A percentile compares a stretch with the other conserved stretches of the same genome.
phyloP scores from a whole-genome alignment of 2,888 invertebrate species.

The Caenorhabditis japonica region DNA sequence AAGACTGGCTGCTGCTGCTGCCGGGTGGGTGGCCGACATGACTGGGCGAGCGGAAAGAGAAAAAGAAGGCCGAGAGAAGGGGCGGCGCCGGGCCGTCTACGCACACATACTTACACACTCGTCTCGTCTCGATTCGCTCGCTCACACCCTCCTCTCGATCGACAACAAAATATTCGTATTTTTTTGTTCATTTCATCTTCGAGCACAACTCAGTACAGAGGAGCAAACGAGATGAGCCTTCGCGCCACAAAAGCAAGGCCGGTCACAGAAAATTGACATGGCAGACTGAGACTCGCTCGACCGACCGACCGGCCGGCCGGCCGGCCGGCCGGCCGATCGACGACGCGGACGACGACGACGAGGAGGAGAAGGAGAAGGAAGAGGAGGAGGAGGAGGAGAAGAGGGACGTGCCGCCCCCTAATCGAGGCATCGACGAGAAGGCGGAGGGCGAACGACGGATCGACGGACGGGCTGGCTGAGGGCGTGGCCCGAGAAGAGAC shows the following conservation, averaged over 20 bases:
- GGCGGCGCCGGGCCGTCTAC: conserved; percentile 24
- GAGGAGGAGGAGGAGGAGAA: conserved; percentile 18
- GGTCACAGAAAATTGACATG: conserved; percentile 26
- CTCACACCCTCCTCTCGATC: background rate
- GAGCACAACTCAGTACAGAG: background rate
- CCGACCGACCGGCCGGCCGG: too few species aligned
- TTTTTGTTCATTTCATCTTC: conserved; percentile 1
- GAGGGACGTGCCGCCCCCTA: conserved; percentile 47
- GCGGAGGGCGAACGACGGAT: conserved; percentile 50
- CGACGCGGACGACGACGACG: conserved; percentile 5
- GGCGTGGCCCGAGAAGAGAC: conserved; percentile 29
- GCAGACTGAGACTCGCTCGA: conserved; percentile 42
- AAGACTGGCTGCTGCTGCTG: background rate
- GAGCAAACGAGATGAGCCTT: conserved; percentile 27
- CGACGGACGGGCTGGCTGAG: conserved; percentile 39
- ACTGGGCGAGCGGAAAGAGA: conserved; percentile 4
- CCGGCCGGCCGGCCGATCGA: conserved; percentile 36
- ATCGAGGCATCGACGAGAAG: conserved; percentile 49
- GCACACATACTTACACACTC: conserved; percentile 9
- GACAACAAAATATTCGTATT: conserved; percentile 12
- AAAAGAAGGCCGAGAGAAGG: conserved; percentile 11
- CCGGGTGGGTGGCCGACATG: conserved; percentile 12
- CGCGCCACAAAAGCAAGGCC: conserved; percentile 43
- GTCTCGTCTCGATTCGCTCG: conserved; percentile 6
- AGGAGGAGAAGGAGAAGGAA: background rate